Base-by-base conservation (phyloP, 2,113 vertebrate genomes). In the Xiphophorus couchianus region DNA sequence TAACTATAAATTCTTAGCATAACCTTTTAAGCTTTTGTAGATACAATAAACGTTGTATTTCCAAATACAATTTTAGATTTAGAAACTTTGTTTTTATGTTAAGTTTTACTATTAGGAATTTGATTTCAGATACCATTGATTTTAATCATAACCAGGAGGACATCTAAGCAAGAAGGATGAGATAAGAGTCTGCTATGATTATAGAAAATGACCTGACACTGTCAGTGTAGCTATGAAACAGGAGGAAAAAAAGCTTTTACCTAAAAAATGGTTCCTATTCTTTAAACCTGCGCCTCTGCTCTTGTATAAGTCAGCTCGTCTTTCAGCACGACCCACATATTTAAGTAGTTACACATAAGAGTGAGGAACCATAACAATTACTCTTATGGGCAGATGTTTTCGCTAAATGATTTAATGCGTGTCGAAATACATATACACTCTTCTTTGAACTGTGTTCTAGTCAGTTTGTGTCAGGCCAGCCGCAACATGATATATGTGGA, bases 331-430 rank as follows among this genome's bases (percentile, higher is more conserved):
- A 27, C 10, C 28, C 28, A n/a, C 12, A 63, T 29, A 44, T 44
- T 29, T 63, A n/a, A 71, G 9, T 25, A 7, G 25, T 27, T 61
- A 29, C 1, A 39, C 25, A 15, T 11, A 25, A 71, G 37, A 29
- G 58, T n/a, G 25, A 25, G 15, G 61, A 29, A 17, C 12, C 14
- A 25, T 42, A 66, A 66, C 25, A 66, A 66, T 39, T 37, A 27
- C 5, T 27, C 35, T 11, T 22, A 3, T n/a, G 7, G 29, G 25
- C 22, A 35, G 12, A 60, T 60, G 48, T 51, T 8, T 22, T 35
- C 71, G 51, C 44, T 62, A 25, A 37, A 71, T 39, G 54, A 42
- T 27, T 69, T 54, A n/a, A 62, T 62, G 65, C 8, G 39, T 62
- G 27, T 73, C 22, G 70, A 66, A 68, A 62, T 37, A 9, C 68